Conservation (phyloP, 2,888 invertebrate species). For the Diachrysia chrysitis region DNA sequence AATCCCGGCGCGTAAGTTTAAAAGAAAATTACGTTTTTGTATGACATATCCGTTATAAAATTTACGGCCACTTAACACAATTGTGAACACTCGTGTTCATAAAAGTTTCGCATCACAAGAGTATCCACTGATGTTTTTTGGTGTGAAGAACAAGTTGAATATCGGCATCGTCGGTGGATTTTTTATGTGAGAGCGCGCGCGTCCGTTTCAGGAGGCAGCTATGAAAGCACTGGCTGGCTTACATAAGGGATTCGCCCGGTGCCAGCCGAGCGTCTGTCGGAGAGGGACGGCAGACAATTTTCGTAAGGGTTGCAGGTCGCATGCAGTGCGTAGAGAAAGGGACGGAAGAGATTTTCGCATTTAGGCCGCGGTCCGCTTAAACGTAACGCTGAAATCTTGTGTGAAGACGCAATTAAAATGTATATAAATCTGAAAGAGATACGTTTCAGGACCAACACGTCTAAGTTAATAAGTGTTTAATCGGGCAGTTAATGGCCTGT, state of each 20-base stretch:
- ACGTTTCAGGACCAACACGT: constrained; percentile 71
- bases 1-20: constrained; percentile 75
- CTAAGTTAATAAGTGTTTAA: constrained; percentile 76
- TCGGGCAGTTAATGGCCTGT: constrained; percentile 68
- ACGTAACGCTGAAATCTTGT: constrained; percentile 80
- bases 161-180: constrained; percentile 74
- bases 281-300: constrained; percentile 77
- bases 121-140: constrained; percentile 62
- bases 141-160: constrained; percentile 55
- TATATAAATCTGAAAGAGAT: constrained; percentile 81
- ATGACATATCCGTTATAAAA: constrained; percentile 68
- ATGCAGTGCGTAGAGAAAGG: constrained; percentile 73
- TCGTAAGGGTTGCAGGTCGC: constrained; percentile 78
- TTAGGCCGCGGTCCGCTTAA: constrained; percentile 71
- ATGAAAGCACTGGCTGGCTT: constrained; percentile 86
- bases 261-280: constrained; percentile 77
- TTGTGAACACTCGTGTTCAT: constrained; percentile 67
- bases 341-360: constrained; percentile 80
- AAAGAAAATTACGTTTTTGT: constrained; percentile 71
- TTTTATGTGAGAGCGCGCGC: constrained; percentile 63
- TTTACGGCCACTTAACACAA: constrained; percentile 67
- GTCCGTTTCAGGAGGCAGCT: constrained; percentile 65
- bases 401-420: constrained; percentile 87
- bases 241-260: constrained; percentile 86
- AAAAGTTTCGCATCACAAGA: constrained; percentile 69